Evolutionary conservation across 2,888 invertebrate species (phyloP).

Genomic region (Aspidiotus rigidus): DNA sequence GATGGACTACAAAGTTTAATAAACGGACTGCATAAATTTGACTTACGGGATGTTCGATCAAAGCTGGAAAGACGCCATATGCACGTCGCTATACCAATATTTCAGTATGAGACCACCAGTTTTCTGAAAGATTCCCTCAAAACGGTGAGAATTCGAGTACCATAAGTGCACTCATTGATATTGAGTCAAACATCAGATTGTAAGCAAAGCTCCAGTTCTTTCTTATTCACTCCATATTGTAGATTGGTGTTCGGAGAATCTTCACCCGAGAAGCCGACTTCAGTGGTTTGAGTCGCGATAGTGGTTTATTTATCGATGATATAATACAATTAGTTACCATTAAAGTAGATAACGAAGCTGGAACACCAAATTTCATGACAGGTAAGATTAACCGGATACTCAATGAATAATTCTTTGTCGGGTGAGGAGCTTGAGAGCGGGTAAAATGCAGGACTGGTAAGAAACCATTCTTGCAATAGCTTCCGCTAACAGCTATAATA

Average conservation of each 20-base stretch:
- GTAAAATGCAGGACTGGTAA: too few species aligned
- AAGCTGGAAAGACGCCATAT: conserved; percentile 46
- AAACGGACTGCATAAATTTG: conserved; percentile 48
- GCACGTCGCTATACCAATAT: conserved; percentile 51
- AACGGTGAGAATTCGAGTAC: conserved; percentile 44
- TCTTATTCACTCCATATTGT: not conserved
- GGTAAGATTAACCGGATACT: conserved; percentile 41
- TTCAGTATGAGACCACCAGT: conserved; percentile 56
- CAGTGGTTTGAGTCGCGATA: conserved; percentile 50
- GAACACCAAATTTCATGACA: conserved; percentile 46
- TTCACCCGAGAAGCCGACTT: conserved; percentile 54
- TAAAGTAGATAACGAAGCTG: conserved; percentile 52
- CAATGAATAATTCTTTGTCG: too few species aligned
- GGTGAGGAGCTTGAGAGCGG: too few species aligned
- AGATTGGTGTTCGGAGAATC: conserved; percentile 26
- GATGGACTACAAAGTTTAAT: conserved; percentile 52
- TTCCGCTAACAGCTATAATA: too few species aligned
- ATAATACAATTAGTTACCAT: conserved; percentile 57
- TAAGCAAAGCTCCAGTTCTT: not conserved
- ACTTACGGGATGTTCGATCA: conserved; percentile 46
- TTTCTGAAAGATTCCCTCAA: conserved; percentile 53
- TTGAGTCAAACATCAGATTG: not conserved
- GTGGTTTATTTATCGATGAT: conserved; percentile 57
- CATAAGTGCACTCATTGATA: not conserved
- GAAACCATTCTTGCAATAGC: too few species aligned